These are phyloP conservation scores for Calephelis virginiensis DNA, from an alignment of 1,140 invertebrate species.

Conservation along the genomic window DNA sequence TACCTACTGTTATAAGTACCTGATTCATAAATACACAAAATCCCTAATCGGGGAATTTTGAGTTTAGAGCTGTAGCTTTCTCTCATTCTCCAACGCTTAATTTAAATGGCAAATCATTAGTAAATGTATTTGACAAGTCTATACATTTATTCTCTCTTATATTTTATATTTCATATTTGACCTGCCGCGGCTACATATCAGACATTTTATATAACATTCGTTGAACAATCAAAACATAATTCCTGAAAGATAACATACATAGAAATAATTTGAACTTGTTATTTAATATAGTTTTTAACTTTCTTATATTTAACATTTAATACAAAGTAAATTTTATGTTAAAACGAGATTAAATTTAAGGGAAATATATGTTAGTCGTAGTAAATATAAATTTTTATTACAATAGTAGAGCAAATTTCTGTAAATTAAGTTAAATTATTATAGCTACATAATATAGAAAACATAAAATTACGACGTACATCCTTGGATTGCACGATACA, in stretches of 20 bases:
- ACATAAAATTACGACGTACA: no score
- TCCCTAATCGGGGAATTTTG: neutral
- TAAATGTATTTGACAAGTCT: slow-evolving; percentile 5
- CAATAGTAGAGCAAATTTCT: no score
- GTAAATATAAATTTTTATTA: no score
- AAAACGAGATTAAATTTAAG: no score
- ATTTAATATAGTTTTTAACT: neutral
- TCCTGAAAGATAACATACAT: slow-evolving; percentile 8
- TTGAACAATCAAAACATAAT: slow-evolving; percentile 6
- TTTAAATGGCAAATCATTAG: neutral
- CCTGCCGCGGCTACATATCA: slow-evolving; percentile 2
- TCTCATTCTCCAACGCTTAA: neutral
- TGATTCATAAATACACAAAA: neutral
- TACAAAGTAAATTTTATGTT: no score
- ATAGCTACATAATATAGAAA: no score
- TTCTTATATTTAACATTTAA: no score
- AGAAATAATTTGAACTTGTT: neutral
- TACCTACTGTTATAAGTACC: slow-evolving; percentile 10
- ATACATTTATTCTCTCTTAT: neutral
- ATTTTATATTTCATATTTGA: neutral
- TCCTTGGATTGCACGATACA: no score
- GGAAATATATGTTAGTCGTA: no score
- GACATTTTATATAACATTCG: neutral
- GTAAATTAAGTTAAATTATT: no score
- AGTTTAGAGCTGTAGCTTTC: neutral